These are phyloP conservation scores for Mnemiopsis leidyi DNA, from an alignment of 37 sponge, comb jelly and placozoan species.

Conservation along the genomic window DNA sequence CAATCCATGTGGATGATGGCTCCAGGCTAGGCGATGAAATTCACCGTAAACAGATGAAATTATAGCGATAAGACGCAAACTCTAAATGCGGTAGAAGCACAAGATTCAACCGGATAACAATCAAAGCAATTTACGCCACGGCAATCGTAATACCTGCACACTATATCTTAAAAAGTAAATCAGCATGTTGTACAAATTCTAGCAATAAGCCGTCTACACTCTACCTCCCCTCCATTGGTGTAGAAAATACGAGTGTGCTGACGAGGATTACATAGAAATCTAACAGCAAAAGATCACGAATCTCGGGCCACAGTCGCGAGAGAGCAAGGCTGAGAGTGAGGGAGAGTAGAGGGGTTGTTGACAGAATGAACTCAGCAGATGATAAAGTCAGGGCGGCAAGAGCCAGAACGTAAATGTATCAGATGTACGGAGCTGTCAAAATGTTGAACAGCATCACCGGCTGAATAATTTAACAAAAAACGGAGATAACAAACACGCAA, in stretches of 20 bases:
- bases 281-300: background rate
- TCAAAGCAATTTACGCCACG: background rate
- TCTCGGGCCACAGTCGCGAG: background rate
- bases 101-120: background rate
- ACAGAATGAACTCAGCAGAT: background rate
- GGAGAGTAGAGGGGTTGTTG: background rate
- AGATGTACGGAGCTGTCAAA: background rate
- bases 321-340: background rate
- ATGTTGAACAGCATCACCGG: background rate
- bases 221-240: no score
- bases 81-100: background rate
- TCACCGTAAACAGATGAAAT: background rate
- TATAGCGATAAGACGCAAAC: background rate
- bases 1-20: no score
- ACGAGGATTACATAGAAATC: background rate
- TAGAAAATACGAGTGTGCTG: no score
- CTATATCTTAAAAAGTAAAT: background rate
- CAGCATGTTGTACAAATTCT: no score
- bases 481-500: background rate
- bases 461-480: background rate
- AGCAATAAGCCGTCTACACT: no score
- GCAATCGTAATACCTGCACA: background rate
- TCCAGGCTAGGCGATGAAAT: background rate
- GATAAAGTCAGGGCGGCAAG: background rate
- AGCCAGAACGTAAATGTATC: background rate